These are phyloP conservation scores for Argyresthia albistria DNA, from an alignment of 2,888 invertebrate species.

Conservation along the genomic window DNA sequence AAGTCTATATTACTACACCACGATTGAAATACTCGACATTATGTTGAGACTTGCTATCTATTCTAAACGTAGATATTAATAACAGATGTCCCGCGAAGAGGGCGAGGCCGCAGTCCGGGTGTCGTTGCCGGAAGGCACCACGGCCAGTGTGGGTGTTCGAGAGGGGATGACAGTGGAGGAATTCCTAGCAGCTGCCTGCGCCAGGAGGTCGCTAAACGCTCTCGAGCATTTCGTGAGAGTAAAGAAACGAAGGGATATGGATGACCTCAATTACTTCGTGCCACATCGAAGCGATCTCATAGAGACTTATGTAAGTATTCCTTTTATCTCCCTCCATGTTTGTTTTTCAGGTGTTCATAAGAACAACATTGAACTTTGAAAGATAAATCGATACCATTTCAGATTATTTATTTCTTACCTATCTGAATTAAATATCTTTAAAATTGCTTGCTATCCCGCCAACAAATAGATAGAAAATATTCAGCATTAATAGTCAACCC, in stretches of 20 bases:
- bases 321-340: neutral
- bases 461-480: too few relatives aligned
- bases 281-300: conserved; percentile 95
- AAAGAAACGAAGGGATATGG: conserved; percentile 94
- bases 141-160: conserved; percentile 87
- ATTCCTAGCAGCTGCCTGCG: conserved; percentile 93
- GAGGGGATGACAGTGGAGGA: conserved; percentile 97
- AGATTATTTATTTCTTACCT: too few relatives aligned
- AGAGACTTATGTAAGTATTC: conserved; percentile 90
- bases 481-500: too few relatives aligned
- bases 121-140: conserved; percentile 87
- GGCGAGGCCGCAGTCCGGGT: conserved; percentile 92
- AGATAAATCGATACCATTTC: too few relatives aligned
- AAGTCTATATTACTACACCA: too few relatives aligned
- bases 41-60: too few relatives aligned
- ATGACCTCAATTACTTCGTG: conserved; percentile 96
- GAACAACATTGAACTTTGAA: too few relatives aligned
- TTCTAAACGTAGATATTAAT: too few relatives aligned
- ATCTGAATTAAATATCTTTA: neutral
- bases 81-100: conserved; percentile 88
- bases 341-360: neutral
- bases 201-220: conserved; percentile 91
- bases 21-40: too few relatives aligned
- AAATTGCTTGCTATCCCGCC: too few relatives aligned
- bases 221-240: conserved; percentile 97